These are phyloP conservation scores for Hesperophylax magnus DNA, from an alignment of 1,140 invertebrate genomes.

Conservation along the genomic window DNA sequence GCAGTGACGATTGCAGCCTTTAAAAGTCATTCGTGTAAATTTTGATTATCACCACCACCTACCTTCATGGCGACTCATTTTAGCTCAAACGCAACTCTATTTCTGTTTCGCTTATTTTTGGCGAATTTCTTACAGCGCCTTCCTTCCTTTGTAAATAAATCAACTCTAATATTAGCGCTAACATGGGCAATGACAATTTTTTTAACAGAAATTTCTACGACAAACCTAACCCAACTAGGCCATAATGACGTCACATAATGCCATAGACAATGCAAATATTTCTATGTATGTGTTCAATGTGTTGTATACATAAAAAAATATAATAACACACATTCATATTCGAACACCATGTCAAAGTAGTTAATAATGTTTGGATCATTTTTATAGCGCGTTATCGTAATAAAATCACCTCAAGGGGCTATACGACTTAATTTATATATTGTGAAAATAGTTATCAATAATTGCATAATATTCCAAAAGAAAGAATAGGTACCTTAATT, in stretches of 20 bases:
- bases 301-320: too few relatives aligned
- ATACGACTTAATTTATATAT: too few relatives aligned
- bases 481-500: too few relatives aligned
- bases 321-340: too few relatives aligned
- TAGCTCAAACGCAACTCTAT: conserved; percentile 72
- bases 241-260: conserved; percentile 78
- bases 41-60: conserved; percentile 73
- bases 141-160: conserved; percentile 37
- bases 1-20: conserved; percentile 26
- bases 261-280: conserved; percentile 41
- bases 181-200: conserved; percentile 75
- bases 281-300: too few relatives aligned
- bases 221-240: conserved; percentile 82
- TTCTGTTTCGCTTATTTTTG: conserved; percentile 56
- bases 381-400: too few relatives aligned
- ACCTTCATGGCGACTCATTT: conserved; percentile 90
- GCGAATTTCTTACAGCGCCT: conserved; percentile 27
- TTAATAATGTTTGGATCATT: too few relatives aligned
- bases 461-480: too few relatives aligned
- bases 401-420: too few relatives aligned
- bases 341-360: too few relatives aligned
- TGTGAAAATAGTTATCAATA: too few relatives aligned
- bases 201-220: conserved; percentile 77
- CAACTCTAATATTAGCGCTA: conserved; percentile 58
- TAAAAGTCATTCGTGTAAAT: conserved; percentile 63